Evolutionary conservation across 2,888 invertebrate genomes (phyloP), one percentile per base, ranked within the genome.

Genomic region (Clusia tigrina): DNA sequence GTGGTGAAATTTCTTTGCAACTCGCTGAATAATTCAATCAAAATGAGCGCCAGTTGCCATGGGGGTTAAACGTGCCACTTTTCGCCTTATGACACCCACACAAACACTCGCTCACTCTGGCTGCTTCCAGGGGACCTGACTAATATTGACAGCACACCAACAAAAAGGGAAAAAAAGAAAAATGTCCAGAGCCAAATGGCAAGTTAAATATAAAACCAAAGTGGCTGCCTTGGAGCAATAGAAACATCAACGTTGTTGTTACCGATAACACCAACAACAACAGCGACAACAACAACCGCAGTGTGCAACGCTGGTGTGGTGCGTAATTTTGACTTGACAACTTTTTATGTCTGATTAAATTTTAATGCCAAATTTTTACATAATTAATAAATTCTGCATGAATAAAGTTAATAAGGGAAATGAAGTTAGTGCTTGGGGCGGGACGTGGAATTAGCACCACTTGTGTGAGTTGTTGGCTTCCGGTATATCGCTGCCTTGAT

Each of bases 341-440:
- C 71, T 72, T 74, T 65, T 71, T 74, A 74, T 76, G 77, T 77
- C 79, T 78, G 78, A 81, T 80, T 76, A 79, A 81, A 79, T 81
- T 81, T 80, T 81, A 79, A 79, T 79, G 74, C 69, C 73, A 60
- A 68, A 71, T 69, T 69, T 71, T 69, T 62, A 69, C 77, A 71
- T 76, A 78, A 78, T 80, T 80, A 80, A 80, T 80, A 79, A 80
- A 74, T 76, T 76, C 74, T 67, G 68, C 65, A 67, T 73, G 74
- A 73, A 69, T 73, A 69, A 63, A 65, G 59, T 62, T 64, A 67
- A 64, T 69, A 67, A 70, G 69, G n/a, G 66, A 70, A 69, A 68
- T 72, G 68, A 74, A 75, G 73, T 74, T 69, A 67, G 68, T 73
- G 69, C n/a, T n/a, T n/a, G n/a, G n/a, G n/a, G 42, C 42, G n/a